Evolutionary conservation across 2,888 invertebrate species (phyloP), one percentile per base, ranked within the genome.

Genomic region (Hirtodrosophila duncani): DNA sequence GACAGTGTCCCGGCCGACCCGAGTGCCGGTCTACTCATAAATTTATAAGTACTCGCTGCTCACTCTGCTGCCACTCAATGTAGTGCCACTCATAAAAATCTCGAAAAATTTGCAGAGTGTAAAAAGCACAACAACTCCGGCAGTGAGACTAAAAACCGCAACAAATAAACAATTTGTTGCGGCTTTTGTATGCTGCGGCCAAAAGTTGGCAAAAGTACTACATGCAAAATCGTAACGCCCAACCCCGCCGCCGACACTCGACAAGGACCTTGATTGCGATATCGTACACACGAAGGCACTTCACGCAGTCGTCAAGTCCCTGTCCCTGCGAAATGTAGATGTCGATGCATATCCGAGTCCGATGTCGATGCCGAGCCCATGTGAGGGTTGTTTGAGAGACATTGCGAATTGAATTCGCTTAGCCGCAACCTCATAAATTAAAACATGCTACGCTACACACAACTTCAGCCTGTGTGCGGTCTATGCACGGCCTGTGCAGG

Each of bases 381-480:
- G 3, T n/a, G n/a, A 20, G 6, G 30, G 14, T 6, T 23, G 23
- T 9, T 11, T 36, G 59, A 56, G 58, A 55, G 65, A 75, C 72
- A 61, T 20, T 42, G 30, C 78, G 70, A 74, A 74, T 78, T 51
- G 78, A 46, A 74, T 74, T 74, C 72, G 72, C 71, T 78, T 78
- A 77, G 74, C 66, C 71, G 55, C 81, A 81, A 81, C 74, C 81
- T 77, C 71, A 70, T 72, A 65, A 82, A 81, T 81, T 77, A 77
- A 69, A 60, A 53, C 52, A 55, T 67, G n/a, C n/a, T n/a, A n/a
- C n/a, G n/a, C n/a, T n/a, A n/a, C n/a, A n/a, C n/a, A n/a, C n/a
- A n/a, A n/a, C n/a, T n/a, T n/a, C n/a, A n/a, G n/a, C n/a, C n/a
- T n/a, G n/a, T n/a, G n/a, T n/a, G n/a, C n/a, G n/a, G n/a, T n/a